phyloP scores from a whole-genome alignment of 2,888 invertebrate species.

The Dicyrtoma fusca region DNA sequence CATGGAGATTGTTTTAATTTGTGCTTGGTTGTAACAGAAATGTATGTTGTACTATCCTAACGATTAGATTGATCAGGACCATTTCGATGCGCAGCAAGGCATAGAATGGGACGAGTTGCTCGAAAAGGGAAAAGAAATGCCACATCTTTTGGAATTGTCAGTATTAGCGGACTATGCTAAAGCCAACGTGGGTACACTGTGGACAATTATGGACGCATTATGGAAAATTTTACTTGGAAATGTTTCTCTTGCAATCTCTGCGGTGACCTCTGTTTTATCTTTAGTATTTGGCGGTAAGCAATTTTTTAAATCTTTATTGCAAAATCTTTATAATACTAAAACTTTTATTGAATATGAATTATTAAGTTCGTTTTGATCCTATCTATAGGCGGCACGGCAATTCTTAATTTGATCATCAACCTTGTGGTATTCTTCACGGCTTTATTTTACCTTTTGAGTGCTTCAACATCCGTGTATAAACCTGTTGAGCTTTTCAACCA shows the following conservation, averaged over 20 bases:
- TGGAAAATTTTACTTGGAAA: conserved; percentile 94
- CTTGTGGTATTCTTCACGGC: conserved; percentile 95
- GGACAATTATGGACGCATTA: conserved; percentile 81
- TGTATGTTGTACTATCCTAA: neutral
- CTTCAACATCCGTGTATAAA: conserved; percentile 83
- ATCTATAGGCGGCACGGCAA: conserved; percentile 72
- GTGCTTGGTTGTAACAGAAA: too few species aligned
- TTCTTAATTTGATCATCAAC: conserved; percentile 83
- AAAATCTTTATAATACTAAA: neutral
- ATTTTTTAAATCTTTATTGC: neutral
- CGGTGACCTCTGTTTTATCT: conserved; percentile 84
- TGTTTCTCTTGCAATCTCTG: conserved; percentile 79
- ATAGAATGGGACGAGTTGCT: conserved; percentile 52
- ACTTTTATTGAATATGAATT: neutral
- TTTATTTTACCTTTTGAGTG: conserved; percentile 90
- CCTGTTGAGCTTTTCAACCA: conserved; percentile 80
- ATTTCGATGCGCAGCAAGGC: conserved; percentile 36
- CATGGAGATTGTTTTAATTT: too few species aligned
- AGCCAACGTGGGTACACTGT: conserved; percentile 86
- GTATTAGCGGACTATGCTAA: conserved; percentile 80
- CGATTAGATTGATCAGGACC: neutral
- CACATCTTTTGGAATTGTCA: conserved; percentile 72
- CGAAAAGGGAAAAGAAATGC: conserved; percentile 56
- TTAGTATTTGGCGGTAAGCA: conserved; percentile 72
- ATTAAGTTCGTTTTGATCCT: neutral